A percentile compares a stretch with the other conserved stretches of the same genome.
These are phyloP conservation scores for Drosophila paucipuncta DNA, from an alignment of 2,888 invertebrate genomes.

Conservation along the genomic window DNA sequence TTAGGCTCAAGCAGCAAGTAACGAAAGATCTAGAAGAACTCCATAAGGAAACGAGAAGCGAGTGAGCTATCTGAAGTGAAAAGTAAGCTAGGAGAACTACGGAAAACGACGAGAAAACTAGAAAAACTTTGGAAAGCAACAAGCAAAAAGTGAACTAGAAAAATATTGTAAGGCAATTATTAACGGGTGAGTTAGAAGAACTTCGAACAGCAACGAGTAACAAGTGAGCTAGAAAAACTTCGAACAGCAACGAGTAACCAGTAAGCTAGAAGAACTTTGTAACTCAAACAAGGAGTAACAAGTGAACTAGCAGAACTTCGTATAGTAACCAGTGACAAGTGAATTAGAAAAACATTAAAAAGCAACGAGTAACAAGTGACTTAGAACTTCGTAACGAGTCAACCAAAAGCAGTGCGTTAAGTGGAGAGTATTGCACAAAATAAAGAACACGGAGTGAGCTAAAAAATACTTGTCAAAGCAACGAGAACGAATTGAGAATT, in stretches of 20 bases:
- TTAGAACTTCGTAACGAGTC: not conserved
- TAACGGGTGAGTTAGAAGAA: not conserved
- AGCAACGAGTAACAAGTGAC: not conserved
- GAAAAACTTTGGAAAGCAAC: not conserved
- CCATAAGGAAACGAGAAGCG: constrained; percentile 6
- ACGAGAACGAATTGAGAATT: not conserved
- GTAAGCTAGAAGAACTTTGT: not conserved
- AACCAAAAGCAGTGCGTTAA: not conserved
- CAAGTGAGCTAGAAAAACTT: not conserved
- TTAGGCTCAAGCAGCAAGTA: not conserved
- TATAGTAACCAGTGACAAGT: not conserved
- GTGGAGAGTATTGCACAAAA: not conserved
- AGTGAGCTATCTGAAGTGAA: not conserved
- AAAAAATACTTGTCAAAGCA: not conserved
- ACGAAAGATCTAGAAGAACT: not conserved
- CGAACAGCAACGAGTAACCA: not conserved
- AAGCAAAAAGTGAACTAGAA: not conserved
- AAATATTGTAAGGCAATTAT: not conserved
- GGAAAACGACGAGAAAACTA: not conserved
- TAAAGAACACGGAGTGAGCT: not conserved
- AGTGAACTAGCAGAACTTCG: not conserved
- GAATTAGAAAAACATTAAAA: constrained; percentile 7
- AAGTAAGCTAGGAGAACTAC: not conserved
- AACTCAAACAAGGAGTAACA: not conserved
- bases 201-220: not conserved